Base-by-base conservation (phyloP, 1,140 invertebrate species). In the Paralvinella palmiformis region DNA sequence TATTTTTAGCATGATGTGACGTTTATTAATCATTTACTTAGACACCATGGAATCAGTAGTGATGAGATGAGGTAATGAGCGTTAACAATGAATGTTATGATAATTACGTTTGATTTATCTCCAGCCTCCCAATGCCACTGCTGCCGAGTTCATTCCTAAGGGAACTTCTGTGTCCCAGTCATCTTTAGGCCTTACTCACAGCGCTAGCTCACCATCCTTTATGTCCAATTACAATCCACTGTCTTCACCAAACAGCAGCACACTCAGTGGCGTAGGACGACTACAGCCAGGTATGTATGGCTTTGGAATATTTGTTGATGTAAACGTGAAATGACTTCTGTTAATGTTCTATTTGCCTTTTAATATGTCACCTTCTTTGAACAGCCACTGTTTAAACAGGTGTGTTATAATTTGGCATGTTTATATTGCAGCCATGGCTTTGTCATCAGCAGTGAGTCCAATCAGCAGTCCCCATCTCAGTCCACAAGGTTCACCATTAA, bases 181-280 rank as follows among this genome's bases (percentile, higher is more conserved):
- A 59, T 52, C 29, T 2, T 22, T 52, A 2, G 45, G 59, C 31
- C 59, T 72, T 44, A 57, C 70, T 10, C 69, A 71, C 33, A 73
- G 68, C 44, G 33, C 68, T n/a, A 71, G 72, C 55, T 63, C 64
- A 15, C 69, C 71, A 15, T 66, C 69, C 10, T 73, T 71, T 56
- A 31, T 58, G 32, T 53, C 63, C 27, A 48, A 62, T 33, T 6
- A 61, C 27, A 29, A 58, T 56, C 57, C 62, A 48, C n/a, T 22
- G 10, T 20, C 35, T 60, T 50, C 62, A 44, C 65, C 68, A 32
- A 66, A 62, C 59, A 55, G 66, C 24, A 69, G 68, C 62, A 63
- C 66, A 60, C 33, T 37, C n/a, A 52, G 63, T 5, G 63, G 35
- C 24, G 10, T 7, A 27, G 7, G 24, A 32, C 17, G 37, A 29